Evolutionary conservation across 1,140 invertebrate genomes (phyloP).

Genomic region (Cepaea nemoralis): DNA sequence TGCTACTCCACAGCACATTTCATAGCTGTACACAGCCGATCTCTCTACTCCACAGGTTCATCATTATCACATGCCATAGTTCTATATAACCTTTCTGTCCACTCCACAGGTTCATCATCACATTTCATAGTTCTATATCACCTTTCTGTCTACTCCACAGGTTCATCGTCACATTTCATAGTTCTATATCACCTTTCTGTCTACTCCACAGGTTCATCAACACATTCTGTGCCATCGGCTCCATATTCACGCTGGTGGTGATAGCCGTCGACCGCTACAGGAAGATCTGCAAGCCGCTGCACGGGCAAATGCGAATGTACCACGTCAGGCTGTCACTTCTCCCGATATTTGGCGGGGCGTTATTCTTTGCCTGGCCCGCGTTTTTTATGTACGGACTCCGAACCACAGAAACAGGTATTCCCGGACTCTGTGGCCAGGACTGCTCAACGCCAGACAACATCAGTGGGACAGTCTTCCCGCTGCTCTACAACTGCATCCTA

Average conservation of each 20-base stretch:
- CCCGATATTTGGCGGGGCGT: background rate
- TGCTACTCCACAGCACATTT: no score
- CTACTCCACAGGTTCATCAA: slow-evolving; percentile 32
- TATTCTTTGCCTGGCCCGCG: slow-evolving; percentile 30
- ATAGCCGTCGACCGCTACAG: slow-evolving; percentile 40
- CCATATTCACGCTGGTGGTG: slow-evolving; percentile 21
- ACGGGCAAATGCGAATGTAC: slow-evolving; percentile 8
- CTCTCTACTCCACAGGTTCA: no score
- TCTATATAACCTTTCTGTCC: no score
- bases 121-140: no score
- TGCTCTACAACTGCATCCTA: slow-evolving; percentile 34
- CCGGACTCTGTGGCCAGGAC: slow-evolving; percentile 29
- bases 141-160: no score
- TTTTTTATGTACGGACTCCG: slow-evolving; percentile 38
- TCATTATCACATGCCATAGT: no score
- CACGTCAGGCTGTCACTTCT: slow-evolving; percentile 16
- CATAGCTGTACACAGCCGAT: no score
- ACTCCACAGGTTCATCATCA: no score
- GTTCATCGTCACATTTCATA: no score
- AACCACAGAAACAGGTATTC: slow-evolving; percentile 13
- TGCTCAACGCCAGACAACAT: slow-evolving; percentile 39
- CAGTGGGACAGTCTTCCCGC: slow-evolving; percentile 31
- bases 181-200: no score
- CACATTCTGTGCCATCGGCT: slow-evolving; percentile 9
- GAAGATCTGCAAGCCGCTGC: slow-evolving; percentile 44